Evolutionary conservation across 2,888 invertebrate genomes (phyloP), one percentile per base, ranked within the genome.

Genomic region (Epirrhoe alternata): DNA sequence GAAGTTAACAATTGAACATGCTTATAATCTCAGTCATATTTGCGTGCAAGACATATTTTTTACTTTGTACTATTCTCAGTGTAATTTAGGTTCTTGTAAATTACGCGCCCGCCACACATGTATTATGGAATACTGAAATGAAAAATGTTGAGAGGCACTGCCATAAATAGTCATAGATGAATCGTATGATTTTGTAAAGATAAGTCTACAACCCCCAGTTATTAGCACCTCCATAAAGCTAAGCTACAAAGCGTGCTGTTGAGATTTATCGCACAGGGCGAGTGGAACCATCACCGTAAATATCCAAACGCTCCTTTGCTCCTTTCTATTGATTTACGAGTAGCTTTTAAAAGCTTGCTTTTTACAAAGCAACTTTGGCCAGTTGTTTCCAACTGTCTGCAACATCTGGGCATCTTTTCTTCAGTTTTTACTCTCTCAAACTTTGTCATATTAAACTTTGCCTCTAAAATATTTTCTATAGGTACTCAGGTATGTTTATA

Each of bases 321-420:
- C 80, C 80, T 81, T 82, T 82, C 87, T 88, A 91, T 92, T 92
- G 92, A 92, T 92, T 92, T 91, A 92, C 87, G 83, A 85, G 64
- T 64, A 61, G 87, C 64, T 87, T 91, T 90, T 90, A 90, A 90
- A 90, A 89, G 89, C 86, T 82, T 88, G 89, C 88, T 91, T 92
- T 92, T 92, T 91, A 87, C 87, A 87, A 85, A 89, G 84, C 86
- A 85, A 86, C 86, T 84, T 80, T 77, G 79, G 79, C 87, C 89
- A 88, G 88, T 92, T 92, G 92, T 92, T 92, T 81, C 86, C 86
- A 91, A 92, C 90, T 91, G 92, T 89, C 88, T 85, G 86, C 83
- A 86, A 84, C 92, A 92, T 92, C 91, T 92, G 92, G 89, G 81
- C 66, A 86, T 85, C 89, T 88, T 87, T 82, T 83, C 81, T 83